Evolutionary conservation across 2,888 invertebrate genomes (phyloP).

Genomic region (Melinaea menophilus): DNA sequence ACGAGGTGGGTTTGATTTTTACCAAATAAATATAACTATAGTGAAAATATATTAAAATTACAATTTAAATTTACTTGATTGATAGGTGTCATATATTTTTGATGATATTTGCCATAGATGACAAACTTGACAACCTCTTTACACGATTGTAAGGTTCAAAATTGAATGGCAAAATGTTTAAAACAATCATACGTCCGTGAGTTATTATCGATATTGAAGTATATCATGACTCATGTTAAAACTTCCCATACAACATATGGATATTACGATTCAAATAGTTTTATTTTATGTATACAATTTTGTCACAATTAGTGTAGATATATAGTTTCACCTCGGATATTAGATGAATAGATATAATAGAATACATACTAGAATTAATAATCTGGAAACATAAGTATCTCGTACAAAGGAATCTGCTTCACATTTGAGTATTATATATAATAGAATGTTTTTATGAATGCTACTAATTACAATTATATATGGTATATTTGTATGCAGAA

Average conservation of each 20-base stretch:
- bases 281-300: too few species aligned
- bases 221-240: slow-evolving; percentile 17
- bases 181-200: slow-evolving; percentile 11
- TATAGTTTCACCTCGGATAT: too few species aligned
- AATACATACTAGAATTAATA: too few species aligned
- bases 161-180: slow-evolving; percentile 4
- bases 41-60: not conserved
- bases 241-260: slow-evolving; percentile 2
- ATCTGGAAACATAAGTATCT: too few species aligned
- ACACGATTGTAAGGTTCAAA: slow-evolving; percentile 7
- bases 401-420: too few species aligned
- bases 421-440: too few species aligned
- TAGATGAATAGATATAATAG: too few species aligned
- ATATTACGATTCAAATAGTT: not conserved
- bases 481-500: too few species aligned
- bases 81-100: slow-evolving; percentile 18
- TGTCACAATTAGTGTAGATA: too few species aligned
- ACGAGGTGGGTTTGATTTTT: not conserved
- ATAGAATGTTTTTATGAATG: too few species aligned
- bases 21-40: not conserved
- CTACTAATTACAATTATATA: too few species aligned
- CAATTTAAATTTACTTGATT: slow-evolving; percentile 6
- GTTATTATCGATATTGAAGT: slow-evolving; percentile 17
- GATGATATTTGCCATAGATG: not conserved
- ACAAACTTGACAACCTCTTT: slow-evolving; percentile 14